Evolutionary conservation across 2,113 vertebrate species (phyloP).

Genomic region (Salvelinus namaycush): DNA sequence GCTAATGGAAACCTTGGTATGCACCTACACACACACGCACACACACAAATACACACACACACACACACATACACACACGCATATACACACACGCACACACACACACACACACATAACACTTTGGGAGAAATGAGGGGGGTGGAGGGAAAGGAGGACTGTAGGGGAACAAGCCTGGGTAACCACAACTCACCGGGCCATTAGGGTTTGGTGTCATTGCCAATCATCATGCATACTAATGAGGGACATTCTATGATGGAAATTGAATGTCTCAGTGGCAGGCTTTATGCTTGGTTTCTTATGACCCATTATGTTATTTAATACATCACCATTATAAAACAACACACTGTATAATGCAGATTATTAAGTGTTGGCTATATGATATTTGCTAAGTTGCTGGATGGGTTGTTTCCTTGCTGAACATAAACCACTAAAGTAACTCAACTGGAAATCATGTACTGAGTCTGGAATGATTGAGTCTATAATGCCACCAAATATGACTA

Average conservation of each 20-base stretch:
- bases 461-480: too few relatives aligned
- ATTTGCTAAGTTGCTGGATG: neutral
- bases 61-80: too few relatives aligned
- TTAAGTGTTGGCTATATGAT: neutral
- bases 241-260: conserved; percentile 43
- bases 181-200: conserved; percentile 33
- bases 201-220: conserved; percentile 53
- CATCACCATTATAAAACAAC: too few relatives aligned
- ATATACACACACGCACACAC: neutral
- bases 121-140: neutral
- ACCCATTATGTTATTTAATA: neutral
- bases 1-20: neutral
- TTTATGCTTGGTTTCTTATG: neutral
- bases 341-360: neutral
- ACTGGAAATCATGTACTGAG: neutral
- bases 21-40: too few relatives aligned
- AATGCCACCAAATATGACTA: neutral
- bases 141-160: neutral
- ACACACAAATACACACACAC: too few relatives aligned
- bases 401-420: neutral
- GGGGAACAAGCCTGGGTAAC: conserved; percentile 41
- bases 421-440: neutral
- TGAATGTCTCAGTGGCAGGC: neutral
- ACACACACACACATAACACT: neutral
- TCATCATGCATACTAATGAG: conserved; percentile 44